Percentiles rank a stretch among this genome's conserved stretches.
phyloP scores from a whole-genome alignment of 2,797 vertebrate species.

The Carduelis carduelis region DNA sequence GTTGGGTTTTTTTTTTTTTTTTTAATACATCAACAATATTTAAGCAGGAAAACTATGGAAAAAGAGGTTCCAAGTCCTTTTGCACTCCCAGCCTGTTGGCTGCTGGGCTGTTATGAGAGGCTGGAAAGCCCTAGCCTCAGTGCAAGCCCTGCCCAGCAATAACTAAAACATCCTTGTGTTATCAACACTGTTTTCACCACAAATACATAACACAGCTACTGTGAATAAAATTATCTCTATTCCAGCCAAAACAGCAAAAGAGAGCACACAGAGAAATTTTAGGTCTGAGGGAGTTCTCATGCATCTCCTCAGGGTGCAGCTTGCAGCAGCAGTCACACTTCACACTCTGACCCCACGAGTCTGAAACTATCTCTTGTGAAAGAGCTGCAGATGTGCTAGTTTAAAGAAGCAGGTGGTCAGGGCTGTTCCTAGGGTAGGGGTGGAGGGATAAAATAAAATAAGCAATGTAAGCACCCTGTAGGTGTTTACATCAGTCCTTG shows the following conservation, averaged over 20 bases:
- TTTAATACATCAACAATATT: not conserved
- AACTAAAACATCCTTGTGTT: not conserved
- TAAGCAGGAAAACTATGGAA: not conserved
- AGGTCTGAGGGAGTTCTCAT: not conserved
- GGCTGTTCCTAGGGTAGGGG: not conserved
- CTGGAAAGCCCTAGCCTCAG: not conserved
- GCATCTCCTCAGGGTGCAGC: not conserved
- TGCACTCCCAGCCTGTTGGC: accelerated
- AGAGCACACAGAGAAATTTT: not conserved
- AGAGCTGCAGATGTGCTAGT: not conserved
- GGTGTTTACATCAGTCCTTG: not conserved
- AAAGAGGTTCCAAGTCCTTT: not conserved
- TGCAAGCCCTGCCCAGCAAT: not conserved
- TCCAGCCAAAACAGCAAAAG: not conserved
- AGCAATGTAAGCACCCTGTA: accelerated
- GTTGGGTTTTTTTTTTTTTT: too few relatives aligned
- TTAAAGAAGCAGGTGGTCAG: not conserved
- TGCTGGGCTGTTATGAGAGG: not conserved
- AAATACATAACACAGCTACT: not conserved
- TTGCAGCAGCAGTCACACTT: not conserved
- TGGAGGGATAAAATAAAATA: not conserved
- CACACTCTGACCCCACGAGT: accelerated
- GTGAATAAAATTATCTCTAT: not conserved
- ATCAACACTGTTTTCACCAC: not conserved
- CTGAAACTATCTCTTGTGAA: not conserved